Conservation (phyloP, 2,113 vertebrate genomes). For the Seriola aureovittata region DNA sequence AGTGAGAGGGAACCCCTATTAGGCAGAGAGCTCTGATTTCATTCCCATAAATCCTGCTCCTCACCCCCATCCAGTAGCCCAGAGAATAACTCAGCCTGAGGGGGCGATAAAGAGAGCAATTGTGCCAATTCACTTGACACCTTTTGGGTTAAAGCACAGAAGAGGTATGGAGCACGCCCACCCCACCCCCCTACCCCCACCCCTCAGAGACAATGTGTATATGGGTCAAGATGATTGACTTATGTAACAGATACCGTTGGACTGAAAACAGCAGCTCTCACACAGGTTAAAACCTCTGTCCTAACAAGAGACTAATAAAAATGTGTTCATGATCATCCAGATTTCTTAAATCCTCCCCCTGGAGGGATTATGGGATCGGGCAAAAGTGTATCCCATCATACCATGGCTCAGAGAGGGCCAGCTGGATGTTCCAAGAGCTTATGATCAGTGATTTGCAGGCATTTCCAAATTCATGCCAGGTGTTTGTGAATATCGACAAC, state of each 20-base stretch:
- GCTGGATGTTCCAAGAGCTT: conserved; percentile 19
- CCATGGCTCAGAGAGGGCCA: neutral
- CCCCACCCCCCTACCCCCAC: neutral
- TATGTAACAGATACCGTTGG: neutral
- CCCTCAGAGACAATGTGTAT: neutral
- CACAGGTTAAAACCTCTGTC: neutral
- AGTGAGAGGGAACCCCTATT: conserved; percentile 66
- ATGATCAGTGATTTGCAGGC: neutral
- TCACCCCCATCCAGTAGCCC: conserved; percentile 23
- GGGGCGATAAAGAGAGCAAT: conserved; percentile 18
- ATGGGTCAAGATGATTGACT: conserved; percentile 28
- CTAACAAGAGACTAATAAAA: conserved; percentile 2
- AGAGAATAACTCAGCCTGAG: conserved; percentile 6
- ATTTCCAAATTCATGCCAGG: neutral
- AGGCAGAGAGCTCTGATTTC: conserved; percentile 62
- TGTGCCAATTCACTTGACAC: neutral
- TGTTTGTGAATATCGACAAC: conserved; percentile 9
- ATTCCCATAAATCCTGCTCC: conserved; percentile 64
- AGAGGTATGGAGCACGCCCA: neutral
- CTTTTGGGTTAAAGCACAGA: neutral
- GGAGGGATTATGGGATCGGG: conserved; percentile 9
- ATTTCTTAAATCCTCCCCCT: conserved; percentile 15
- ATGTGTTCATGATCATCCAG: conserved; percentile 15
- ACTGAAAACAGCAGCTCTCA: conserved; percentile 8
- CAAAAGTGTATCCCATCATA: conserved; percentile 18